phyloP scores from a whole-genome alignment of 2,113 vertebrate genomes.

The Corythaixoides concolor region DNA sequence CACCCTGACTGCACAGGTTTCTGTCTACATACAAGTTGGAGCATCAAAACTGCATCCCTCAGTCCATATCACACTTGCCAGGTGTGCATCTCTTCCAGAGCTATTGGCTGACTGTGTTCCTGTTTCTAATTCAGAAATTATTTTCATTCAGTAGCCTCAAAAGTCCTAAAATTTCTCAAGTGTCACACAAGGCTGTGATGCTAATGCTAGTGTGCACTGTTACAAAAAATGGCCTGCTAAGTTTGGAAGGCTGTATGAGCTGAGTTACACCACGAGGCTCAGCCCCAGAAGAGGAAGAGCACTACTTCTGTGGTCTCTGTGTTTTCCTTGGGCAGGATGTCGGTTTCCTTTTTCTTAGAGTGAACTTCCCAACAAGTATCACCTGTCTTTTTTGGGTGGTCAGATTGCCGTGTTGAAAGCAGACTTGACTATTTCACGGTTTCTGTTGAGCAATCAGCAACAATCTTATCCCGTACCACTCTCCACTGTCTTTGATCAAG shows the following conservation, averaged over 20 bases:
- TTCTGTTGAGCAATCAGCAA: not conserved
- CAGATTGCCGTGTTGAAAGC: not conserved
- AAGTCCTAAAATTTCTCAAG: not conserved
- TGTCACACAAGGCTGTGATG: fast-evolving
- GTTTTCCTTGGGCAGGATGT: not conserved
- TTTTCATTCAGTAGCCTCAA: not conserved
- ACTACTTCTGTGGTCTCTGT: not conserved
- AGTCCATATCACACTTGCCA: not conserved
- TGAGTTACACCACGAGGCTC: fast-evolving
- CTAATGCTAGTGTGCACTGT: not conserved
- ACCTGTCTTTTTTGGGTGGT: not conserved
- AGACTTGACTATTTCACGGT: not conserved
- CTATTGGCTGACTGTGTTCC: fast-evolving
- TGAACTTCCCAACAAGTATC: not conserved
- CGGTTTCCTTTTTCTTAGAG: not conserved
- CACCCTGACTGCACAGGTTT: not conserved
- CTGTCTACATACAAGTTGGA: not conserved
- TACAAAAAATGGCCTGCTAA: not conserved
- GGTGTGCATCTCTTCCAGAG: not conserved
- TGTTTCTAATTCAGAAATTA: not conserved
- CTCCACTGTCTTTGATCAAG: not conserved
- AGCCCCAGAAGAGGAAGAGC: not conserved
- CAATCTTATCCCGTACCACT: not conserved
- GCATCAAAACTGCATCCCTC: not conserved
- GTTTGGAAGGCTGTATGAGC: not conserved